Base-by-base conservation (phyloP, 64 coral and sea anemone genomes). In the Hydrozoanthus tunicans region DNA sequence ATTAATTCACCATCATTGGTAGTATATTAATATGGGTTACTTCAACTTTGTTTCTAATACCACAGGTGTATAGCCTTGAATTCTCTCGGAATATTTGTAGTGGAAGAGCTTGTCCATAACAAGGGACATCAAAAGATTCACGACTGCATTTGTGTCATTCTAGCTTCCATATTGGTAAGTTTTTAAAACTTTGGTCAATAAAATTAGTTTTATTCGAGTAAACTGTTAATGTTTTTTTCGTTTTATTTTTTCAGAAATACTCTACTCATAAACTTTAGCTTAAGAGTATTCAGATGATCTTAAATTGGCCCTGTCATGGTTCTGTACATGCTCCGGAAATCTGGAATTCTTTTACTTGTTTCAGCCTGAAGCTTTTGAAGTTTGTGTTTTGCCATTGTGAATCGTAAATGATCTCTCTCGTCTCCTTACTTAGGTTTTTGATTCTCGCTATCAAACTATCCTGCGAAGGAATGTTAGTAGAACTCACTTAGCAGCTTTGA, bases 91-190 rank as follows among this genome's bases (percentile, higher is more conserved):
- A 84, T 99, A 51, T 99, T 99, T 70, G 74, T 99, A 11, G 97
- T 96, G 15, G 97, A 95, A 76, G 97, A 99, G 92, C 79, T 99
- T 52, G 90, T 93, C 43, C 94, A 99, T 65, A 92, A 93, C 26
- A 91, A 94, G 60, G 97, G 97, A 84, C 94, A 99, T 64, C 85
- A 89, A 7, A 91, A 93, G 82, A 68, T 99, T 14, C 97, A 94
- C 70, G 94, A 94, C 51, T 99, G 94, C 27, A 93, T 95, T 52
- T 95, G 94, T 71, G 90, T 99, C 59, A 86, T 99, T 57, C 92
- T 99, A 2, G 91, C 92, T 7, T 95, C 94, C n/a, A 86, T 96
- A 68, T 83, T 89, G 64, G 97, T 99, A 96, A 81, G 96, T 94
- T 82, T 9, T 51, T 24, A 56, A 72, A 73, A 0, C n/a, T 13